Conservation (phyloP, 1,140 invertebrate genomes). For the Paracyclopina nana region DNA sequence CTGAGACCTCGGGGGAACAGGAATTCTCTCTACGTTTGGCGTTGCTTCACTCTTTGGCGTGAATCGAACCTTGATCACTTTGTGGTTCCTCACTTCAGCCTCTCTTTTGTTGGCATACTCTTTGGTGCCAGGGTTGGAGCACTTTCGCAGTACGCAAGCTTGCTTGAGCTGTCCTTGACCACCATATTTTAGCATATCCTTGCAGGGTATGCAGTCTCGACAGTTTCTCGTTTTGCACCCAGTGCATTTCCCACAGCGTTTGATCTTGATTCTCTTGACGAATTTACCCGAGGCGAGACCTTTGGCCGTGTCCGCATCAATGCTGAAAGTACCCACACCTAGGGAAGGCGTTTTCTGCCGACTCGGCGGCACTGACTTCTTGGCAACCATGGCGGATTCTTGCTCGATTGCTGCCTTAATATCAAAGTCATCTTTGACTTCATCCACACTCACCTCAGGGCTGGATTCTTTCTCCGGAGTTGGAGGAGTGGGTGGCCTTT, state of each 20-base stretch:
- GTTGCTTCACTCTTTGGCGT: not conserved
- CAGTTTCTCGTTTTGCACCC: not conserved
- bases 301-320: not conserved
- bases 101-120: constrained; percentile 4
- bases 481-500: too few relatives aligned
- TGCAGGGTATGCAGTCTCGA: not conserved
- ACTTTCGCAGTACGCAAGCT: not conserved
- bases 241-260: not conserved
- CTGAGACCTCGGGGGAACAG: not conserved
- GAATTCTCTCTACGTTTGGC: not conserved
- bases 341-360: too few relatives aligned
- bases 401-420: too few relatives aligned
- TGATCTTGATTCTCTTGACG: not conserved
- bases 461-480: too few relatives aligned
- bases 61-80: not conserved
- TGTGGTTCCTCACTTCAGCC: too few relatives aligned
- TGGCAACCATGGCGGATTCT: too few relatives aligned
- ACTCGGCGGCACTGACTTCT: too few relatives aligned
- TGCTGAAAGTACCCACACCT: not conserved
- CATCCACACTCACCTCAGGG: too few relatives aligned
- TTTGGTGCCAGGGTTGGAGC: not conserved
- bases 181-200: not conserved
- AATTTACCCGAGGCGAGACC: not conserved
- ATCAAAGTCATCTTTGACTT: too few relatives aligned
- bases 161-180: not conserved